Evolutionary conservation across 2,888 invertebrate genomes (phyloP), one percentile per base, ranked within the genome.

Genomic region (Amphiduros pacificus): DNA sequence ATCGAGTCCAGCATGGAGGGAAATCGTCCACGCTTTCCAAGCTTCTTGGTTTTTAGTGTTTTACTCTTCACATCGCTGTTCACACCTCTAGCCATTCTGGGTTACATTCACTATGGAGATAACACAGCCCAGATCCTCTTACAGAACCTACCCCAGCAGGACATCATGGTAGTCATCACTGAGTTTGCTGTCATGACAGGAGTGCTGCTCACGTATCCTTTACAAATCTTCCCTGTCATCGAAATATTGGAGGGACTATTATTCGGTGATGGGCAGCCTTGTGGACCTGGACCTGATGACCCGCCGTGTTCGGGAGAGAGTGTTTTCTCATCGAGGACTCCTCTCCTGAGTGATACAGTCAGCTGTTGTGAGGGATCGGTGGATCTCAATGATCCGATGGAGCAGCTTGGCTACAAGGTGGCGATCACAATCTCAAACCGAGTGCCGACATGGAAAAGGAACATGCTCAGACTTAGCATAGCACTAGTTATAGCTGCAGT

Each of bases 1-100:
- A 78, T 80, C n/a, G 79, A 80, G 60, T 72, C 76, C 2, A 79
- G 79, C 63, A 80, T 80, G 80, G 77, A 74, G n/a, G 78, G 75
- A 14, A 79, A 78, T 65, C 69, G 75, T 14, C 74, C 77, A 61
- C 72, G 74, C 56, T 80, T 78, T 62, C 57, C 73, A 0, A 40
- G 52, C 14, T 79, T 76, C 63, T 74, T 80, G 1, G 74, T 74
- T 60, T 73, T 71, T 11, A 74, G 76, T 1, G 61, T 80, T 9
- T 28, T 62, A 6, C 58, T 74, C 3, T 70, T 78, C 9, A 61
- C 71, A 1, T 36, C 64, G 4, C 63, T 79, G 17, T 66, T 79
- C 4, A 65, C 65, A 1, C 53, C 64, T 1, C 75, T 79, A 68
- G 78, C 78, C 20, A 64, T 74, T 27, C 36, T 78, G 61, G 79